Percentiles rank a stretch among this genome's conserved stretches.
Evolutionary conservation across 1,140 invertebrate genomes (phyloP).

Genomic region (Drosophila ananassae): DNA sequence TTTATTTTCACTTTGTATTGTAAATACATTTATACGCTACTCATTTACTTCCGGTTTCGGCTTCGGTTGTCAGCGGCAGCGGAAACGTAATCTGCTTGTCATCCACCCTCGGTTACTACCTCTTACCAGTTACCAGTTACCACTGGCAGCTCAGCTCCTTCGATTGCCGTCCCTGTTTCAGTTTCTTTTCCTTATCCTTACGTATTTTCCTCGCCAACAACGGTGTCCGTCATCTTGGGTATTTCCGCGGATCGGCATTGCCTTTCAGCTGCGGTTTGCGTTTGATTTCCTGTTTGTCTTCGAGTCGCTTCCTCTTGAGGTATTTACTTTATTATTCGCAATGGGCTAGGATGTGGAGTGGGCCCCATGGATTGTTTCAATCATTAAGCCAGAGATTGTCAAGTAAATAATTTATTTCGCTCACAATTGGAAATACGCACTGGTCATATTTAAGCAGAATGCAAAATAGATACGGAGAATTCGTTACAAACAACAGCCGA

Average conservation of each 20-base stretch:
- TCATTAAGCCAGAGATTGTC: slow-evolving; percentile 21
- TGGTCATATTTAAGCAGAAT: slow-evolving; percentile 11
- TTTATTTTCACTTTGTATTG: slow-evolving; percentile 63
- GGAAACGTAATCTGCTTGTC: slow-evolving; percentile 81
- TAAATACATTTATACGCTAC: slow-evolving; percentile 79
- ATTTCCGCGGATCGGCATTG: slow-evolving; percentile 71
- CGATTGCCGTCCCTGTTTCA: neutral
- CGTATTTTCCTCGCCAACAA: slow-evolving; percentile 4
- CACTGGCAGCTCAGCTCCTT: neutral
- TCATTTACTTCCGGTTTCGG: slow-evolving; percentile 73
- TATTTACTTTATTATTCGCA: slow-evolving; percentile 36
- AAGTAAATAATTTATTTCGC: slow-evolving; percentile 33
- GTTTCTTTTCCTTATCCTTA: slow-evolving; percentile 34
- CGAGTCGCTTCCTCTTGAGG: slow-evolving; percentile 37
- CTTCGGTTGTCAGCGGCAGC: slow-evolving; percentile 70
- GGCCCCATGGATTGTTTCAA: slow-evolving; percentile 4
- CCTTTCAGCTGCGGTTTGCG: slow-evolving; percentile 63
- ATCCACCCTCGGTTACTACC: slow-evolving; percentile 54
- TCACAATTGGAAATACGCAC: slow-evolving; percentile 26
- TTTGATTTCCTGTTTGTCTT: slow-evolving; percentile 77
- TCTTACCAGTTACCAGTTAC: slow-evolving; percentile 27
- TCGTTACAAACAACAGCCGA: slow-evolving; percentile 38
- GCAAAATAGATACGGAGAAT: slow-evolving; percentile 7
- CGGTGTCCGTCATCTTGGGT: slow-evolving; percentile 54
- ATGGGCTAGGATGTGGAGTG: neutral